phyloP scores from a whole-genome alignment of 2,113 vertebrate species.

The Heliornis fulica region DNA sequence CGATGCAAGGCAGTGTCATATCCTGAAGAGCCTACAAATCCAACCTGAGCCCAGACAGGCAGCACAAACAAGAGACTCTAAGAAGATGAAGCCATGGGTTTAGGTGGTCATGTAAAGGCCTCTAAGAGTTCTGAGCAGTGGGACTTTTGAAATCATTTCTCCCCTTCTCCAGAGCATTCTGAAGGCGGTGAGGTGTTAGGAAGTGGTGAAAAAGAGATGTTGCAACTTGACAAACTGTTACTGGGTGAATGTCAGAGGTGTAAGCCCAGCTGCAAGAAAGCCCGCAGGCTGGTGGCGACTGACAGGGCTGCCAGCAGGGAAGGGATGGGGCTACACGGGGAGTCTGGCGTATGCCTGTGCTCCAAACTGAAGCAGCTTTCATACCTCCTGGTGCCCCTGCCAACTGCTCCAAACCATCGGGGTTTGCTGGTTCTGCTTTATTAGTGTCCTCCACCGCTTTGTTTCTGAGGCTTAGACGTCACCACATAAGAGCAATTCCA shows the following conservation, averaged over 20 bases:
- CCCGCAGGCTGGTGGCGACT: not conserved
- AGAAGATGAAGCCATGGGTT: not conserved
- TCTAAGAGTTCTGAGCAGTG: accelerated
- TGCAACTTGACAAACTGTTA: not conserved
- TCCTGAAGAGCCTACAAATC: not conserved
- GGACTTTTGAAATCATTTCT: not conserved
- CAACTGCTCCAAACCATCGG: not conserved
- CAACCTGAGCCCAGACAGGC: not conserved
- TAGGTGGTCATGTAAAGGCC: not conserved
- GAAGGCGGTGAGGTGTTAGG: not conserved
- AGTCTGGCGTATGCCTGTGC: not conserved
- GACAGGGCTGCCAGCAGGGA: not conserved
- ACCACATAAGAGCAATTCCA: not conserved
- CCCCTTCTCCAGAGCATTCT: not conserved
- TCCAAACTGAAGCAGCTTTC: not conserved
- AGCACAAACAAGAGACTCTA: not conserved
- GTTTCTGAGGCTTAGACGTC: not conserved
- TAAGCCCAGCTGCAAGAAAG: not conserved
- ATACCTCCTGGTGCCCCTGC: not conserved
- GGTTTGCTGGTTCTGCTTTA: not conserved
- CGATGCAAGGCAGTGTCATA: not conserved
- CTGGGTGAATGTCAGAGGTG: not conserved
- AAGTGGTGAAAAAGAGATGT: not conserved
- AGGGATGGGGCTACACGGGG: not conserved
- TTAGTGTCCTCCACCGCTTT: not conserved